Percentiles rank a stretch among this genome's conserved stretches.
phyloP scores from a whole-genome alignment of 2,113 vertebrate genomes.

The Pleuronectes platessa region DNA sequence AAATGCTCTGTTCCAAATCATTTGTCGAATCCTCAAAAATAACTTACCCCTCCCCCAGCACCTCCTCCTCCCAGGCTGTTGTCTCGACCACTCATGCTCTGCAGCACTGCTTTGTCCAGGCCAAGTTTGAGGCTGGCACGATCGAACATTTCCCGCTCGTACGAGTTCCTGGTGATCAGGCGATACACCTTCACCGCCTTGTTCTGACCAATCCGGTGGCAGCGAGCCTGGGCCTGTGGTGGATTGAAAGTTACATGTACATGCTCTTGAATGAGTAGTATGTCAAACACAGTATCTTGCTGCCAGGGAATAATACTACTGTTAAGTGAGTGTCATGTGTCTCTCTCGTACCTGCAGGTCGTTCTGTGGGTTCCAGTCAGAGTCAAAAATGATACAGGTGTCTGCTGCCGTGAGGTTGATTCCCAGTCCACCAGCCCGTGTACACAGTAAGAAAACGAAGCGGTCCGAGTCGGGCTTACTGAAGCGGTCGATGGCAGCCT shows the following conservation, averaged over 20 bases:
- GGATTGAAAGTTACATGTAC: not conserved
- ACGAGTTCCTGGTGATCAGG: conserved; percentile 96
- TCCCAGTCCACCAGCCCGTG: conserved; percentile 94
- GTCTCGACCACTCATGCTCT: conserved; percentile 99
- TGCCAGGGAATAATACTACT: not conserved
- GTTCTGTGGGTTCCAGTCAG: conserved; percentile 99
- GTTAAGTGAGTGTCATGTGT: not conserved
- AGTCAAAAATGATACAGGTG: conserved; percentile 99
- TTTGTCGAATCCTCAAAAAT: conserved; percentile 21
- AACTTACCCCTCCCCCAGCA: conserved; percentile 86
- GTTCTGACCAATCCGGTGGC: conserved; percentile 98
- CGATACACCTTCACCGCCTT: conserved; percentile 99
- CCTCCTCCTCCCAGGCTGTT: conserved; percentile 87
- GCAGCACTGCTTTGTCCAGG: conserved; percentile 96
- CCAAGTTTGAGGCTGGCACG: conserved; percentile 96
- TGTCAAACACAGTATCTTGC: not conserved
- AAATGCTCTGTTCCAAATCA: not conserved
- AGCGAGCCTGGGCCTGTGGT: conserved; percentile 94
- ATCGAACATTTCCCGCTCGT: conserved; percentile 98
- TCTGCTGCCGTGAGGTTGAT: conserved; percentile 98
- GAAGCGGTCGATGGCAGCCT: conserved; percentile 98
- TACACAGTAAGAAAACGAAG: conserved; percentile 98
- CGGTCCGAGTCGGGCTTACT: conserved; percentile 98
- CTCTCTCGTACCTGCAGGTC: conserved; percentile 90
- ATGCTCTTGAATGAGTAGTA: not conserved